Conservation (phyloP, 1,140 invertebrate genomes). For the Bombus fervidus region DNA sequence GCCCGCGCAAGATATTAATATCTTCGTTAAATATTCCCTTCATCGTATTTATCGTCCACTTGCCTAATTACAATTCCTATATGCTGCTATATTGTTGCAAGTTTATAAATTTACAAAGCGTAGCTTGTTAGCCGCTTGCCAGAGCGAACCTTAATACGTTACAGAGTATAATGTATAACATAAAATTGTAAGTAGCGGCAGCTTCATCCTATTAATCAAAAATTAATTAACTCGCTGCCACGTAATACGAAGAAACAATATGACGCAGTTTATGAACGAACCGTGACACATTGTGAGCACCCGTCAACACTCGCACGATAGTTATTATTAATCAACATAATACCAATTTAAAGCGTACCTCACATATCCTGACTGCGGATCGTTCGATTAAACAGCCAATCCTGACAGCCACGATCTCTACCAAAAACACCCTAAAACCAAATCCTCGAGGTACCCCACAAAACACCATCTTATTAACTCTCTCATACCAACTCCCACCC, state of each 20-base stretch:
- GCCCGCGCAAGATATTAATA: background rate
- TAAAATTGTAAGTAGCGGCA: background rate
- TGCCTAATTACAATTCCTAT: background rate
- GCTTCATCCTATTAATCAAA: background rate
- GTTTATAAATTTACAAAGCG: background rate
- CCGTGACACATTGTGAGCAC: background rate
- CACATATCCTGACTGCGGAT: background rate
- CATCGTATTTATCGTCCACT: too few relatives aligned
- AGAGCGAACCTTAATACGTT: background rate
- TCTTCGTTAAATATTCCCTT: background rate
- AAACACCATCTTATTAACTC: slow-evolving; percentile 1
- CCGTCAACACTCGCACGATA: background rate
- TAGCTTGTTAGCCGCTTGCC: background rate
- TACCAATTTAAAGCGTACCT: background rate
- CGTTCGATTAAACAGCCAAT: background rate
- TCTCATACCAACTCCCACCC: background rate
- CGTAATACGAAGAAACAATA: background rate
- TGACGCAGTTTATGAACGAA: background rate
- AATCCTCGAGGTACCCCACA: background rate
- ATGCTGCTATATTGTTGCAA: background rate
- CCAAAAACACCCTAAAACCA: background rate
- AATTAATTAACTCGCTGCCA: slow-evolving; percentile 1
- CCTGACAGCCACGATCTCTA: too few relatives aligned
- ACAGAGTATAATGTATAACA: background rate
- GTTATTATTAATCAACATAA: background rate